Conservation (phyloP, 2,797 vertebrate genomes). For the Enteromius treurensis region DNA sequence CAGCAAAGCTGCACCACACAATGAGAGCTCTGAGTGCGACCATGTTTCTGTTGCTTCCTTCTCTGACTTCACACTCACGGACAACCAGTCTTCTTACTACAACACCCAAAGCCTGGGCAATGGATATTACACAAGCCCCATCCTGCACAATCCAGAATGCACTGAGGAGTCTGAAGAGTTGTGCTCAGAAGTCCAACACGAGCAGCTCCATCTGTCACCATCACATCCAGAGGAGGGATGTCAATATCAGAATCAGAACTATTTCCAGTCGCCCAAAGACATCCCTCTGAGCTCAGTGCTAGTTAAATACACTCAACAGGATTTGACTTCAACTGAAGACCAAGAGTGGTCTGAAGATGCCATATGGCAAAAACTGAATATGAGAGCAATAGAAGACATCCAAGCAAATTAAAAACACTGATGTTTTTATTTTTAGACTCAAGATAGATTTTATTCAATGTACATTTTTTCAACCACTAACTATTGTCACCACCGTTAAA, state of each 20-base stretch:
- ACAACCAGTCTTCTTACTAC: neutral
- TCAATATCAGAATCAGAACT: neutral
- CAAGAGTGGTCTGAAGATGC: neutral
- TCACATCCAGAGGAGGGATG: neutral
- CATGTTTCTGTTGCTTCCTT: slow-evolving; percentile 53
- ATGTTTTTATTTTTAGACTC: neutral
- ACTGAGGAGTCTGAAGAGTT: slow-evolving; percentile 30
- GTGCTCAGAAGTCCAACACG: neutral
- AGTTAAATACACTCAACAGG: slow-evolving; percentile 44
- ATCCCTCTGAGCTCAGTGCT: slow-evolving; percentile 60
- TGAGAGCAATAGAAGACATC: neutral
- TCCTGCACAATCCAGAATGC: slow-evolving; percentile 21
- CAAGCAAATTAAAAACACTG: neutral
- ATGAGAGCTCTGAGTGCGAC: slow-evolving; percentile 41
- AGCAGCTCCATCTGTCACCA: slow-evolving; percentile 5
- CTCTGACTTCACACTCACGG: neutral
- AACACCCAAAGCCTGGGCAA: slow-evolving; percentile 20
- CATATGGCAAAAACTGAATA: neutral
- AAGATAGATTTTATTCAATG: neutral
- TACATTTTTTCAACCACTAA: neutral
- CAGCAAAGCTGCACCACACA: neutral
- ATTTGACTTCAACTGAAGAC: neutral
- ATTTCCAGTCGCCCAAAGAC: neutral
- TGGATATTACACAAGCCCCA: slow-evolving; percentile 34
- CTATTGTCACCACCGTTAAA: neutral